Evolutionary conservation across 1,140 invertebrate species (phyloP).

Genomic region (Linepithema humile): DNA sequence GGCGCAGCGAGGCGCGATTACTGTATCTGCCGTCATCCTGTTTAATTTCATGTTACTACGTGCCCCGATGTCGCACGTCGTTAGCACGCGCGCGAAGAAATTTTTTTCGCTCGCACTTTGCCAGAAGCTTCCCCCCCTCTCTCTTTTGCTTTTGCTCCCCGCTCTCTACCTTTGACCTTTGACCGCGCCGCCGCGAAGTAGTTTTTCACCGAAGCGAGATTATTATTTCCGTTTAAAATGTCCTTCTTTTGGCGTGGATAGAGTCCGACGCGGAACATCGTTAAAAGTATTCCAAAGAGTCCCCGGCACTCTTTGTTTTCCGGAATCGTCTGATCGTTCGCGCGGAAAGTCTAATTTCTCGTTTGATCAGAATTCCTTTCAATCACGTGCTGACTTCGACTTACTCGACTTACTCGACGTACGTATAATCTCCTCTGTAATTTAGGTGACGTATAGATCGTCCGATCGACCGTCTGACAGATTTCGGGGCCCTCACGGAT

Average conservation of each 20-base stretch:
- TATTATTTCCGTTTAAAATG: conserved; percentile 79
- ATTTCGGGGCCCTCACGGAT: conserved; percentile 7
- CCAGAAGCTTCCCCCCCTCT: not conserved
- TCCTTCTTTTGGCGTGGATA: conserved; percentile 8
- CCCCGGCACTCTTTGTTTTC: conserved; percentile 47
- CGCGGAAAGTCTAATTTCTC: conserved; percentile 58
- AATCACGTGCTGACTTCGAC: conserved; percentile 55
- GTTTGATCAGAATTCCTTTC: conserved; percentile 59
- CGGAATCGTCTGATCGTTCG: conserved; percentile 48
- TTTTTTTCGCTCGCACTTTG: not conserved
- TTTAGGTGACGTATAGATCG: conserved; percentile 35
- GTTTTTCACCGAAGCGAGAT: conserved; percentile 74
- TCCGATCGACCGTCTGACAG: not conserved
- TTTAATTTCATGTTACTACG: conserved; percentile 45
- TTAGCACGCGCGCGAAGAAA: conserved; percentile 33
- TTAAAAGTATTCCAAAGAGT: conserved; percentile 50
- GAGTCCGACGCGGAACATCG: conserved; percentile 17
- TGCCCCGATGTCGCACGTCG: conserved; percentile 40
- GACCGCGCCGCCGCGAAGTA: conserved; percentile 2
- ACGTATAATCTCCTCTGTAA: conserved; percentile 34
- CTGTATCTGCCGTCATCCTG: conserved; percentile 51
- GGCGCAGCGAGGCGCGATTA: conserved; percentile 34
- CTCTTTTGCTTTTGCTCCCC: not conserved
- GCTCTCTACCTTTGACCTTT: not conserved
- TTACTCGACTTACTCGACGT: conserved; percentile 23